phyloP scores from a whole-genome alignment of 2,888 invertebrate genomes.

The Steinernema scapterisci region DNA sequence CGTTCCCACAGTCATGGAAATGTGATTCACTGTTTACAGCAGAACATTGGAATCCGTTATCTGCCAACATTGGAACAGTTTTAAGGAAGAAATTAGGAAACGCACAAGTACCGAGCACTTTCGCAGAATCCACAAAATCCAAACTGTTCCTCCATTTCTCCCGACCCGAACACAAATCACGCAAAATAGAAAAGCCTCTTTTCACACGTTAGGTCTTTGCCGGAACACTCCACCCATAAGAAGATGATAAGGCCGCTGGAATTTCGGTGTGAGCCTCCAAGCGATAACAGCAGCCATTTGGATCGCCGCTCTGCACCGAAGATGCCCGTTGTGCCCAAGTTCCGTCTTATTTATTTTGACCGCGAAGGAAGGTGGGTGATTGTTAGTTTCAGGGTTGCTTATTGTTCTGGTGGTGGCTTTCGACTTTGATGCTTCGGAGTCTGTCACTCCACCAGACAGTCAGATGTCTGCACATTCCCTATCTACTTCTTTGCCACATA shows the following conservation, averaged over 20 bases:
- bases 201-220: too few relatives aligned
- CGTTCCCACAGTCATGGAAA: too few relatives aligned
- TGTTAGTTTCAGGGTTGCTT: background rate
- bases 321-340: conserved; percentile 26
- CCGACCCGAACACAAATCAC: too few relatives aligned
- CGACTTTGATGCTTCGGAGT: background rate
- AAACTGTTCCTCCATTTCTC: too few relatives aligned
- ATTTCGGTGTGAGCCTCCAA: background rate
- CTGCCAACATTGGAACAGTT: too few relatives aligned
- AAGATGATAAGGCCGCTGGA: background rate
- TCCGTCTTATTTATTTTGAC: conserved; percentile 27
- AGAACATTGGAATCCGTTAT: too few relatives aligned
- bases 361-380: conserved; percentile 14
- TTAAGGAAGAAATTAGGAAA: too few relatives aligned
- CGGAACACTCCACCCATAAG: too few relatives aligned
- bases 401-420: background rate
- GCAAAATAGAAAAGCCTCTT: too few relatives aligned
- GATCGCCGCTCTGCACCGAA: background rate
- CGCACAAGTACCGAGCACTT: too few relatives aligned
- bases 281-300: background rate
- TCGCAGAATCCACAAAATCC: too few relatives aligned
- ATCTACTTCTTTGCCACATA: background rate
- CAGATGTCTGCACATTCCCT: background rate
- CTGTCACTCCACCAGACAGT: background rate
- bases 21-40: too few relatives aligned